These are phyloP conservation scores for Morelia viridis DNA, from an alignment of 2,797 vertebrate species.

Conservation along the genomic window DNA sequence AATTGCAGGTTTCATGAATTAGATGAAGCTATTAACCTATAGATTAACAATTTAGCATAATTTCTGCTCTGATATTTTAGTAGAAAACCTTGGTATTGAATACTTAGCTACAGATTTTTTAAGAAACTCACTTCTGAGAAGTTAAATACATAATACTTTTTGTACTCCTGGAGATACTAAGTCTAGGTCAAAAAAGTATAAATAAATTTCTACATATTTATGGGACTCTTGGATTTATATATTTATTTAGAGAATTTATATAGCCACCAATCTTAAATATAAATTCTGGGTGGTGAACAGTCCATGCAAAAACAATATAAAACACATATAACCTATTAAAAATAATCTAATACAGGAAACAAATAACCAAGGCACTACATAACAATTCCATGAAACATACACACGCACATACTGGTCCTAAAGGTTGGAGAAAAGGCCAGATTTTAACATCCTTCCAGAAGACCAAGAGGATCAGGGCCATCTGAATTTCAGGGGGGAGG, in stretches of 20 bases:
- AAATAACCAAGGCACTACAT: not conserved
- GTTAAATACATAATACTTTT: not conserved
- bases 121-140: not conserved
- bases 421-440: no score
- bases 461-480: no score
- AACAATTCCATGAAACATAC: no score
- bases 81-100: not conserved
- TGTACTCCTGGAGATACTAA: not conserved
- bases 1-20: not conserved
- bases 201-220: not conserved
- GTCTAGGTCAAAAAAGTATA: not conserved
- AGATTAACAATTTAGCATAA: conserved; percentile 4
- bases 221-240: not conserved
- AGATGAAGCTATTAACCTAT: not conserved
- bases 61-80: not conserved
- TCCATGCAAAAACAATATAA: no score
- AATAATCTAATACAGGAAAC: not conserved
- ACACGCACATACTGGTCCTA: no score
- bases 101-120: not conserved
- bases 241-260: not conserved
- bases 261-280: no score
- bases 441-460: no score
- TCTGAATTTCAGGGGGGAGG: no score
- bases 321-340: not conserved
- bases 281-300: no score